phyloP scores from a whole-genome alignment of 23 tunicate species.

The Trididemnum miniatum region DNA sequence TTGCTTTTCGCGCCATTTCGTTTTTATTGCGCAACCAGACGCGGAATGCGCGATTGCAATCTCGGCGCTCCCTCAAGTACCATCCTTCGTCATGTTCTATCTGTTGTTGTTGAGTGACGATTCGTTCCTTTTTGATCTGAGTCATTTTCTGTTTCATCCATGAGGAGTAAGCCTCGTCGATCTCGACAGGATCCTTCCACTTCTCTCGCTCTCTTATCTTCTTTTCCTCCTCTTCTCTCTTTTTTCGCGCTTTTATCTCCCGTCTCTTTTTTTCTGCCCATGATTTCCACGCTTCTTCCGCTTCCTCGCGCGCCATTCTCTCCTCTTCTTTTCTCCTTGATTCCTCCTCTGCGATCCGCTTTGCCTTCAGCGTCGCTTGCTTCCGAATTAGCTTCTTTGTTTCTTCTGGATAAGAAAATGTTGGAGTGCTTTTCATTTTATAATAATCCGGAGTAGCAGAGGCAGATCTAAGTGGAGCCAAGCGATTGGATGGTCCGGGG shows the following conservation, averaged over 20 bases:
- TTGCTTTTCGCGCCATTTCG: constrained; percentile 34
- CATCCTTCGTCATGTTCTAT: constrained; percentile 82
- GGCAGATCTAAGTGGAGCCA: neutral
- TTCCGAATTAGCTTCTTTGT: constrained; percentile 73
- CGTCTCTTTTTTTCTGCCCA: constrained; percentile 80
- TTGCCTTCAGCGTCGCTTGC: constrained; percentile 51
- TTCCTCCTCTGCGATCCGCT: constrained; percentile 62
- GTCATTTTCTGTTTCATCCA: constrained; percentile 59
- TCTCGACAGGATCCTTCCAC: constrained; percentile 41
- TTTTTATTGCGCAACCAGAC: constrained; percentile 71
- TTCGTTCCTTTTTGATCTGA: constrained; percentile 69
- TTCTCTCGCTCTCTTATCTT: constrained; percentile 1
- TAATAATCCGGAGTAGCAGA: constrained; percentile 9
- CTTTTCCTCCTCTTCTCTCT: constrained; percentile 7
- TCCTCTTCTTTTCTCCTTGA: constrained; percentile 58
- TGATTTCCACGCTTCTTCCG: constrained; percentile 83
- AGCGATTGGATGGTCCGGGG: neutral
- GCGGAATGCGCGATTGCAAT: constrained; percentile 76
- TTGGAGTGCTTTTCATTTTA: neutral
- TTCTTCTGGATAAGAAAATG: constrained; percentile 73
- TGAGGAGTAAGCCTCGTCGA: constrained; percentile 55
- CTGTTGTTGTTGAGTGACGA: constrained; percentile 62
- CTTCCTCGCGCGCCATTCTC: constrained; percentile 61
- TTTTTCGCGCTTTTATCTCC: constrained; percentile 37
- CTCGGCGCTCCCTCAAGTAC: constrained; percentile 66